Percentiles rank a stretch among this genome's conserved stretches.
Evolutionary conservation across 2,113 vertebrate species (phyloP).

Genomic region (Laterallus jamaicensis): DNA sequence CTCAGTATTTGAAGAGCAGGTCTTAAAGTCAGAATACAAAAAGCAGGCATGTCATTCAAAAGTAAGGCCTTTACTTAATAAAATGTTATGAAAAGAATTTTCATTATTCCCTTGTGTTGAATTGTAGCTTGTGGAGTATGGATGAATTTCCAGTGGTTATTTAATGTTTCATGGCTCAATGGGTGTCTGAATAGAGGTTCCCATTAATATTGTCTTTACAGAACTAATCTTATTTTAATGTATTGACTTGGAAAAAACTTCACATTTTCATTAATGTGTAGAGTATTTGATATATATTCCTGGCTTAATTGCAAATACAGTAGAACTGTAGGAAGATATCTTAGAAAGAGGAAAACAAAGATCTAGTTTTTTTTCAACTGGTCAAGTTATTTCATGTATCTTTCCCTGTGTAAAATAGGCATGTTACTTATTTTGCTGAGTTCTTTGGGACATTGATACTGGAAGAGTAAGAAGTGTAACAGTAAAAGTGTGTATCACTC

Average conservation of each 20-base stretch:
- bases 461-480: neutral
- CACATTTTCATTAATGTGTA: neutral
- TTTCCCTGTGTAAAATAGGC: neutral
- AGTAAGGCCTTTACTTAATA: neutral
- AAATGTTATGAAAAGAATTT: neutral
- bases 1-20: neutral
- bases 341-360: slow-evolving; percentile 11
- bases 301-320: neutral
- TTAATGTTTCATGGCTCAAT: neutral
- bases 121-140: neutral
- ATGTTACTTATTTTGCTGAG: neutral
- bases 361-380: neutral
- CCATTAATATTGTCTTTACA: neutral
- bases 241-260: neutral
- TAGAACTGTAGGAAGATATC: neutral
- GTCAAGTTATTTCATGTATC: neutral
- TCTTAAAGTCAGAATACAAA: neutral
- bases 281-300: neutral
- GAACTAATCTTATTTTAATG: neutral
- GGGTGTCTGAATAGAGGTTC: neutral
- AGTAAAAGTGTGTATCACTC: neutral
- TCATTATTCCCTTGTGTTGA: neutral
- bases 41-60: neutral
- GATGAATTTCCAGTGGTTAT: neutral
- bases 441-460: neutral